Evolutionary conservation across 2,113 vertebrate genomes (phyloP), one percentile per base, ranked within the genome.

Genomic region (Mixornis gularis): DNA sequence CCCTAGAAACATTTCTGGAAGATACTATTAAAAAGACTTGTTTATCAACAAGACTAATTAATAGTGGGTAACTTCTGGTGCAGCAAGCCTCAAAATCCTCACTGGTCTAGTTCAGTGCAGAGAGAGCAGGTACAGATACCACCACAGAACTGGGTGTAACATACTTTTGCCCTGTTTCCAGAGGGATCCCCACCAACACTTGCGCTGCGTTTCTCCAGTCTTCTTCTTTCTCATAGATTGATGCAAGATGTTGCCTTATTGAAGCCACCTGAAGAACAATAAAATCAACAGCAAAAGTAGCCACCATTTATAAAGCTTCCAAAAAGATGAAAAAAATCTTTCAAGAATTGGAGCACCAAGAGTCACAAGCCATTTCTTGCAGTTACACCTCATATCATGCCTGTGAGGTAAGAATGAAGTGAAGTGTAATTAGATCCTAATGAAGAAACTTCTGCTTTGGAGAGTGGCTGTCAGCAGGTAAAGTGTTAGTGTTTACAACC

Each of bases 211-310:
- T 99, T 97, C 99, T 99, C 99, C 99, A 99, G 76, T 99, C 99
- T 95, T 99, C 99, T 93, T 99, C 99, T 77, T 99, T 99, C 95
- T 99, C 99, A 96, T 99, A 99, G 96, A 99, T 99, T n/a, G 99
- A 99, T 79, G 99, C 99, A 95, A 99, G 98, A 97, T 99, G 99
- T 93, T 99, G 99, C 95, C 99, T 98, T 97, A 99, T 99, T 29
- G 99, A 99, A 77, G 99, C 99, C 12, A 99, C 99, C 99, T 99
- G 90, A 76, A 41, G 13, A 66, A 51, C 8, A 53, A 59, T 5
- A 68, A 74, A 56, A 52, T 27, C 25, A 59, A 48, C 1, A 65
- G 53, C n/a, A 77, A 81, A 83, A 2, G 34, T 15, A 92, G 12
- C 16, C 48, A 66, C 1, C 5, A 18, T 46, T 66, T 44, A 62